These are phyloP conservation scores for Tenrec ecaudatus DNA, from an alignment of 2,113 vertebrate species.

Conservation along the genomic window DNA sequence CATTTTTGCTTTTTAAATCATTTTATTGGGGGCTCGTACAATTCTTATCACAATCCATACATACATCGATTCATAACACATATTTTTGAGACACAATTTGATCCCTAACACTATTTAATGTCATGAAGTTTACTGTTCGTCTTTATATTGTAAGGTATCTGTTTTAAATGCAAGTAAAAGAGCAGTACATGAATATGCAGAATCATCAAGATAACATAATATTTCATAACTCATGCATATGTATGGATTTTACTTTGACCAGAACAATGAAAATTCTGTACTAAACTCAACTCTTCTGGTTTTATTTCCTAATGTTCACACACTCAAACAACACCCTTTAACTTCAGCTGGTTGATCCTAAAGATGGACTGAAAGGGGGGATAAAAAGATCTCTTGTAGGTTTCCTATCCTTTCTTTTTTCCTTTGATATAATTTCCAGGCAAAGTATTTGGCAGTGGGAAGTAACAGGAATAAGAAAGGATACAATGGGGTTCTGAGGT, in stretches of 20 bases:
- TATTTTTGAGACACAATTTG: not conserved
- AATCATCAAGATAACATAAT: not conserved
- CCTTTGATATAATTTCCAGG: not conserved
- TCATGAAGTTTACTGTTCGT: not conserved
- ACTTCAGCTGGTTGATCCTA: not conserved
- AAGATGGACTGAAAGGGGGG: not conserved
- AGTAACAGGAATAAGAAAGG: not conserved
- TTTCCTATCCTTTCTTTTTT: not conserved
- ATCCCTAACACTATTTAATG: not conserved
- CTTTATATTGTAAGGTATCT: not conserved
- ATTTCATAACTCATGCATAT: not conserved
- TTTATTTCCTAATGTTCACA: fast-evolving
- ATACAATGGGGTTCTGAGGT: not conserved
- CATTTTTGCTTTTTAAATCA: too few relatives aligned
- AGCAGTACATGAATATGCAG: not conserved
- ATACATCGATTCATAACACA: too few relatives aligned
- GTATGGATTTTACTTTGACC: not conserved
- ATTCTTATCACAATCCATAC: too few relatives aligned
- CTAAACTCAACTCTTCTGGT: not conserved
- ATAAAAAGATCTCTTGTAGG: not conserved
- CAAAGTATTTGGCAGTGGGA: not conserved
- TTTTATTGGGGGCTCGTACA: too few relatives aligned
- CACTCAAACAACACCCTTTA: not conserved
- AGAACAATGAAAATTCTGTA: fast-evolving
- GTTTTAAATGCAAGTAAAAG: not conserved